Conservation (phyloP, 2,888 invertebrate species). For the Drosophila nigricruria region DNA sequence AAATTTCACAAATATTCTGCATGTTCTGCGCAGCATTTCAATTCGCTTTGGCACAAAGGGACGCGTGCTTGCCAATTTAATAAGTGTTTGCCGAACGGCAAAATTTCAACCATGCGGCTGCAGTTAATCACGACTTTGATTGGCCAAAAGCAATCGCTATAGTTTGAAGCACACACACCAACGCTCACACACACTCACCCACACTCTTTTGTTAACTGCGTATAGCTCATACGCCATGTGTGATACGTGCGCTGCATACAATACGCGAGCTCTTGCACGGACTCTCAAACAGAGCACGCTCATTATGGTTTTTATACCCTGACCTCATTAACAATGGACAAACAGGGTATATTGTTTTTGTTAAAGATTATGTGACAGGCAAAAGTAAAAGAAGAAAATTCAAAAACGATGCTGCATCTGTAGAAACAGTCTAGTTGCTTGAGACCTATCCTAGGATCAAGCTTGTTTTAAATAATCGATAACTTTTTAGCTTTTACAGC, state of each 20-base stretch:
- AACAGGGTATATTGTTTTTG: background rate
- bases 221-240: constrained; percentile 62
- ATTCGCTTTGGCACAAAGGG: background rate
- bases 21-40: background rate
- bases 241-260: constrained; percentile 68
- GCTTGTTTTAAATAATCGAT: background rate
- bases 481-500: background rate
- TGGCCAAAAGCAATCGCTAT: constrained; percentile 11
- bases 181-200: background rate
- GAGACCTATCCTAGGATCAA: background rate
- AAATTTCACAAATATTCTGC: background rate
- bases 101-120: constrained; percentile 9
- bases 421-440: background rate
- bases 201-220: constrained; percentile 1
- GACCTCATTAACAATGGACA: background rate
- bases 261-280: constrained; percentile 8
- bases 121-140: constrained; percentile 26
- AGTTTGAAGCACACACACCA: background rate
- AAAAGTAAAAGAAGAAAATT: too few species aligned
- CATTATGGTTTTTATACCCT: constrained; percentile 33
- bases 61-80: background rate
- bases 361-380: background rate
- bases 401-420: background rate
- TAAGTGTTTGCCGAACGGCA: background rate
- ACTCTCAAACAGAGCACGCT: constrained; percentile 11